Base-by-base conservation (phyloP, 2,888 invertebrate species). In the Standfussiana lucernea region DNA sequence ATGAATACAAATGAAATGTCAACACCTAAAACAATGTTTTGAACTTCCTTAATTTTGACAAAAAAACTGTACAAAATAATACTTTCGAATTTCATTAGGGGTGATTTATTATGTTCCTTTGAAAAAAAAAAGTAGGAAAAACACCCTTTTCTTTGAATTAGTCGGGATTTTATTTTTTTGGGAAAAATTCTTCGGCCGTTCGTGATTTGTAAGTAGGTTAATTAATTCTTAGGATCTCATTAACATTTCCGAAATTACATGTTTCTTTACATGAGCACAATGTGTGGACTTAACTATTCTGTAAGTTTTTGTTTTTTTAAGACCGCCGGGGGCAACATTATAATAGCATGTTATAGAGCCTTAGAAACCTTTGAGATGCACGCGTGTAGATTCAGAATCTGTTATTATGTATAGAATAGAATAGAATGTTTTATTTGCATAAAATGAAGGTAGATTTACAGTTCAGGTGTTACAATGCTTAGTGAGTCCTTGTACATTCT, bases 1-100 rank as follows among this genome's bases (percentile, higher is more conserved):
- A 80, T 78, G 59, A 80, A 80, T 80, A 80, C 80, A 80, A 79
- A 79, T 72, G 79, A 73, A 79, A 83, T 72, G 71, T 68, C 72
- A 72, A 59, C 47, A 37, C 24, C 53, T 69, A 35, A 69, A 69
- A 75, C 77, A 80, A 72, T 81, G 47, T 70, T 77, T 74, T 85
- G n/a, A 69, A 79, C 75, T 77, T 85, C 82, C 68, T 75, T 79
- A 78, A 70, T 76, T 72, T 78, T 77, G 59, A 72, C 65, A 56
- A 83, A 56, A 83, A 82, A 80, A 74, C 65, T 70, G 45, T 74
- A 76, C 65, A 69, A 70, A 72, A 79, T 73, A 86, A 80, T 73
- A 70, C 65, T 81, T 81, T 76, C 65, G 81, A 83, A 88, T 86
- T 73, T 82, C 72, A 82, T 86, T 83, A 80, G 37, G 65, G 65